A percentile compares a stretch with the other conserved stretches of the same genome.
These are phyloP conservation scores for Macrobrachium rosenbergii DNA, from an alignment of 1,140 invertebrate species.

Conservation along the genomic window DNA sequence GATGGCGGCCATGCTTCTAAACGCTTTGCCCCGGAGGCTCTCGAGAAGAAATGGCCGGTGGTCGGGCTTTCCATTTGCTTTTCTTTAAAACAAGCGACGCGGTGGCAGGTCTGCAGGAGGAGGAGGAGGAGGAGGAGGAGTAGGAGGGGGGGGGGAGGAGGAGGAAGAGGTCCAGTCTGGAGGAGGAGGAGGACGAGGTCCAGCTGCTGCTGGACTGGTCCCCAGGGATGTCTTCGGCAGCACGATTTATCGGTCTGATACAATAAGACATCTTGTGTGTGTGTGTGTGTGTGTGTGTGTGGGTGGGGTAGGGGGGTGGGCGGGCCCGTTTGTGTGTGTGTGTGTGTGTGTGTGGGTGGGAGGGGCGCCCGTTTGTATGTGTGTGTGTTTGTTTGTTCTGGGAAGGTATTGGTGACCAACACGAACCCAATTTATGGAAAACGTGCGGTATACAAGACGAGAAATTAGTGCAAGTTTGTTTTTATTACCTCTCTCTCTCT, in stretches of 20 bases:
- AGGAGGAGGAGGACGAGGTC: neutral
- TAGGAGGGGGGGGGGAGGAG: too few relatives aligned
- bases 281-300: neutral
- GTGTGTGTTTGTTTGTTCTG: too few relatives aligned
- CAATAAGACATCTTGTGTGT: constrained; percentile 54
- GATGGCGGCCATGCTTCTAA: constrained; percentile 43
- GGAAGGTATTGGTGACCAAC: neutral
- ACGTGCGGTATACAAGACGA: constrained; percentile 39
- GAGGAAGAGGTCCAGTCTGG: constrained; percentile 28
- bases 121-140: too few relatives aligned
- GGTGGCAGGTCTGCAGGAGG: constrained; percentile 41
- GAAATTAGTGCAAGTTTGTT: constrained; percentile 36
- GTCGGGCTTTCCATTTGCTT: constrained; percentile 57
- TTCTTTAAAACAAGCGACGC: constrained; percentile 60
- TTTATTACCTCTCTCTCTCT: neutral
- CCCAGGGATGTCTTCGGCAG: constrained; percentile 47
- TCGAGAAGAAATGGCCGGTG: constrained; percentile 58
- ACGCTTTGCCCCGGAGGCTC: constrained; percentile 43
- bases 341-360: neutral
- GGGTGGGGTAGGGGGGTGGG: neutral
- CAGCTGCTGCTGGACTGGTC: constrained; percentile 61
- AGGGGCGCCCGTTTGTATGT: too few relatives aligned
- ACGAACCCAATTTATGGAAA: constrained; percentile 57
- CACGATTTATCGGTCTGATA: constrained; percentile 61
- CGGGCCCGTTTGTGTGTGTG: too few relatives aligned